Evolutionary conservation across 2,797 vertebrate genomes (phyloP).

Genomic region (Chelmon rostratus): DNA sequence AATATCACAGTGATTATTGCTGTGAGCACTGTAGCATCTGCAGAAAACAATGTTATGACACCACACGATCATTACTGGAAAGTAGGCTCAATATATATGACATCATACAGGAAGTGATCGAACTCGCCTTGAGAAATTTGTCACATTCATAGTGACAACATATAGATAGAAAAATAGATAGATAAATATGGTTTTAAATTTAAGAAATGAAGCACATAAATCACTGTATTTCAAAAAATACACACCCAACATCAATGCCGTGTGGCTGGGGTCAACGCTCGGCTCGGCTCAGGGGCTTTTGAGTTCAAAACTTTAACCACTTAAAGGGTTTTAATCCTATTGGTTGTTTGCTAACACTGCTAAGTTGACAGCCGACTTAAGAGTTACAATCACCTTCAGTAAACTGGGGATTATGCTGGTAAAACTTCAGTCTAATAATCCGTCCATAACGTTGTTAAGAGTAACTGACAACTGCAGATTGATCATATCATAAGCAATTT

Average conservation of each 20-base stretch:
- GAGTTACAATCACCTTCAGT: constrained; percentile 40
- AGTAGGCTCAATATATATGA: background rate
- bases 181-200: too few species aligned
- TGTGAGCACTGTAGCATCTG: background rate
- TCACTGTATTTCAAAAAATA: constrained; percentile 25
- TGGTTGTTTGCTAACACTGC: constrained; percentile 68
- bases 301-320: constrained; percentile 64
- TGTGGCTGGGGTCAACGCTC: constrained; percentile 49
- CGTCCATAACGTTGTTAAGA: background rate
- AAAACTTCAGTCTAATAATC: constrained; percentile 15
- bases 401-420: constrained; percentile 27
- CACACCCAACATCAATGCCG: constrained; percentile 27
- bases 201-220: constrained; percentile 15
- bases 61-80: background rate
- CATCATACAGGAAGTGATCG: background rate
- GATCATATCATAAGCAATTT: background rate
- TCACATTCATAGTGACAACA: constrained; percentile 6
- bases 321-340: constrained; percentile 70
- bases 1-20: background rate
- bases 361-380: constrained; percentile 52
- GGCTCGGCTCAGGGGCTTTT: constrained; percentile 57
- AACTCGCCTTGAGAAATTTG: background rate
- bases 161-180: too few species aligned
- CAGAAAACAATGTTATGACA: background rate
- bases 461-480: background rate